Evolutionary conservation across 2,888 invertebrate genomes (phyloP).

Genomic region (Altica lythri): DNA sequence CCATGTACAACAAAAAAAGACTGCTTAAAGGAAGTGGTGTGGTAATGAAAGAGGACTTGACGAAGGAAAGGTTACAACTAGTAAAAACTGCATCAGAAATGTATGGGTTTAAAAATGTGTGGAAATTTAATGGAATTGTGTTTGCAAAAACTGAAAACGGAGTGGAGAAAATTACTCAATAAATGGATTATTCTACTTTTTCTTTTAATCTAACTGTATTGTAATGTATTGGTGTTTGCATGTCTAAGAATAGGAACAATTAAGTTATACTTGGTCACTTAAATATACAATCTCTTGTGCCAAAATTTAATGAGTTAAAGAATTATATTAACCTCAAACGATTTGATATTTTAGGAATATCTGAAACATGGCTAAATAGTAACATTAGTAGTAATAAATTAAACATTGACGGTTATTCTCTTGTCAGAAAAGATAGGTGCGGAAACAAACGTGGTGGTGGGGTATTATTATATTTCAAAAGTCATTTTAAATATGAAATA

Average conservation of each 20-base stretch:
- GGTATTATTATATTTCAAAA: neutral
- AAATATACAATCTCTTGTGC: slow-evolving; percentile 8
- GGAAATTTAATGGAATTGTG: slow-evolving; percentile 21
- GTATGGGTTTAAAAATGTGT: slow-evolving; percentile 26
- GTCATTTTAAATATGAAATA: slow-evolving; percentile 2
- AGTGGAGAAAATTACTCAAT: slow-evolving; percentile 8
- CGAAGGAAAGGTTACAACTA: slow-evolving; percentile 12
- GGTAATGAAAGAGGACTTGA: slow-evolving; percentile 22
- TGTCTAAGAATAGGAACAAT: neutral
- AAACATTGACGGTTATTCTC: slow-evolving; percentile 8
- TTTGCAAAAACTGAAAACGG: slow-evolving; percentile 19
- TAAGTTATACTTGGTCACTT: slow-evolving; percentile 1
- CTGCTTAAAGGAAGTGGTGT: slow-evolving; percentile 16
- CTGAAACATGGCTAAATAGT: slow-evolving; percentile 8
- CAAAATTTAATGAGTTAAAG: slow-evolving; percentile 4
- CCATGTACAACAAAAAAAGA: slow-evolving; percentile 12
- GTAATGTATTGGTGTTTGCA: neutral
- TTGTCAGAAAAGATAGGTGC: slow-evolving; percentile 14
- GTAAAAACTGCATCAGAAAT: slow-evolving; percentile 19
- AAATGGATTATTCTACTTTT: neutral
- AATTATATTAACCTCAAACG: neutral
- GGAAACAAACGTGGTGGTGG: slow-evolving; percentile 3
- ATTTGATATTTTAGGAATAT: slow-evolving; percentile 8
- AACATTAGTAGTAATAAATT: neutral
- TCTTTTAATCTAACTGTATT: neutral